Conservation (phyloP, 2,113 vertebrate species). For the Aplodontia rufa region DNA sequence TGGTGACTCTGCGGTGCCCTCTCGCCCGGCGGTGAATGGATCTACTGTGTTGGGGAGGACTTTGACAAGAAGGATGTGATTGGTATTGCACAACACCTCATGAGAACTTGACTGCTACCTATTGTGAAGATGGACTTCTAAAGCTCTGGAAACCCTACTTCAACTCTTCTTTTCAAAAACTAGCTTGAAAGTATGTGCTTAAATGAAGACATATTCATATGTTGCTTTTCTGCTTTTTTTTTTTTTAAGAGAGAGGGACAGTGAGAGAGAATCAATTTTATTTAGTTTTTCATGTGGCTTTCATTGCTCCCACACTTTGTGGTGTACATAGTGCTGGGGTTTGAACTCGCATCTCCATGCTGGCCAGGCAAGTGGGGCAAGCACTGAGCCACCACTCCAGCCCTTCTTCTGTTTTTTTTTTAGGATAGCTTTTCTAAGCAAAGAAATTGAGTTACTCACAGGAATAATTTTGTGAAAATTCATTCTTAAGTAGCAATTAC, state of each 20-base stretch:
- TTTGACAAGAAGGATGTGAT: constrained; percentile 99
- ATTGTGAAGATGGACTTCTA: constrained; percentile 96
- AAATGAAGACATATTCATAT: constrained; percentile 14
- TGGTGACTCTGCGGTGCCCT: constrained; percentile 98
- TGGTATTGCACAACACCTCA: constrained; percentile 97
- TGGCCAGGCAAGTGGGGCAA: too few relatives aligned
- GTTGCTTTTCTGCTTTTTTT: constrained; percentile 55
- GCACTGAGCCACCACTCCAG: too few relatives aligned
- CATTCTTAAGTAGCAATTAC: constrained; percentile 56
- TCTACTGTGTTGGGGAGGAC: constrained; percentile 99
- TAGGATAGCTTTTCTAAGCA: constrained; percentile 41
- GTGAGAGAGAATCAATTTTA: too few relatives aligned
- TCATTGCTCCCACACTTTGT: too few relatives aligned
- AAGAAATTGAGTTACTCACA: constrained; percentile 20
- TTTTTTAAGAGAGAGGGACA: too few relatives aligned
- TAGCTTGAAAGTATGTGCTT: too few relatives aligned
- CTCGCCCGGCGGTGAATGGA: constrained; percentile 98
- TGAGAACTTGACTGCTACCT: constrained; percentile 96
- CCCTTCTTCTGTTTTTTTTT: too few relatives aligned
- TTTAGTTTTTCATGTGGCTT: too few relatives aligned
- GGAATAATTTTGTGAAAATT: constrained; percentile 65
- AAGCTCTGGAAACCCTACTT: constrained; percentile 90
- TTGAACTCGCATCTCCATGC: too few relatives aligned
- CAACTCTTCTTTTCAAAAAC: not conserved
- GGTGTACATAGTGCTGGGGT: too few relatives aligned